A percentile compares a stretch with the other conserved stretches of the same genome.
phyloP scores from a whole-genome alignment of 2,113 vertebrate species.

The Prietella phreatophila region DNA sequence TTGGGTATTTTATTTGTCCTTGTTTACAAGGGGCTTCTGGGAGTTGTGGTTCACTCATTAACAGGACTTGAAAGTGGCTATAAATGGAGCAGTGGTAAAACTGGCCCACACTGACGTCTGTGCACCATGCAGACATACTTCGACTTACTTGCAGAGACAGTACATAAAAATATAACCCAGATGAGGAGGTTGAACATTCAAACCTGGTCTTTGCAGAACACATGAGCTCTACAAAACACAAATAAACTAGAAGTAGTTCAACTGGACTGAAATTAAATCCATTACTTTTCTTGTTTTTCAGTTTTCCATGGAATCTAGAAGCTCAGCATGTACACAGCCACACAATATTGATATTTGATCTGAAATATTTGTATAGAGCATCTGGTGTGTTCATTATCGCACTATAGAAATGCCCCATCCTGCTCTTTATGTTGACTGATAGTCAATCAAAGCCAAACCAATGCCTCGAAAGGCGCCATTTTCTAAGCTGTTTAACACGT shows the following conservation, averaged over 20 bases:
- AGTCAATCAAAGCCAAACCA: too few species aligned
- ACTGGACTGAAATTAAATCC: background rate
- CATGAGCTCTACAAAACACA: background rate
- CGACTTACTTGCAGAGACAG: background rate
- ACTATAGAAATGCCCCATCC: background rate
- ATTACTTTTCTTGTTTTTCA: background rate
- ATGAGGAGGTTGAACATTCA: constrained; percentile 10
- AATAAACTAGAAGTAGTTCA: background rate
- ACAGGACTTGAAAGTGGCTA: constrained; percentile 75
- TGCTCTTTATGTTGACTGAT: background rate
- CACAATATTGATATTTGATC: background rate
- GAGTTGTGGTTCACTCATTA: constrained; percentile 76
- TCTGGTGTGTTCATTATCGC: constrained; percentile 35
- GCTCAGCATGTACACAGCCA: background rate
- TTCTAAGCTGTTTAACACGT: too few species aligned
- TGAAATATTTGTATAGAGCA: constrained; percentile 5
- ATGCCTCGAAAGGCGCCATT: too few species aligned
- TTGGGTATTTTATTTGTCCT: constrained; percentile 71
- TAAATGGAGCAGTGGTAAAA: constrained; percentile 71
- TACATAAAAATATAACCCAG: constrained; percentile 18
- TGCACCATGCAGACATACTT: constrained; percentile 39
- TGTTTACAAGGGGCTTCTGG: constrained; percentile 73
- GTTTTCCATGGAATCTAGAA: background rate
- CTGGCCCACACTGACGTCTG: constrained; percentile 73
- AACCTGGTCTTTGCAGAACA: background rate